phyloP scores from a whole-genome alignment of 1,140 invertebrate species.

The Patella vulgata region DNA sequence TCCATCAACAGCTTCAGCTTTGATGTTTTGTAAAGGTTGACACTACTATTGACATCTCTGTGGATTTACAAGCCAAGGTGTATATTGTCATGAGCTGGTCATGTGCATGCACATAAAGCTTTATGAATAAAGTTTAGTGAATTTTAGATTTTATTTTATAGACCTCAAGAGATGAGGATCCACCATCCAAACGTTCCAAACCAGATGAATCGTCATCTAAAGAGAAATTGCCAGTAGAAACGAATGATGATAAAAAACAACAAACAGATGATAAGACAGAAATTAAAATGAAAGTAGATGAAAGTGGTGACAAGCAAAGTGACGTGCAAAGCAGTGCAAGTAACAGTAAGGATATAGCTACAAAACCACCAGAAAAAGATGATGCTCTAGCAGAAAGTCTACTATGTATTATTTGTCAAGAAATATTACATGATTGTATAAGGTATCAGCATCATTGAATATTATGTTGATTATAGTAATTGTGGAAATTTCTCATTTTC shows the following conservation, averaged over 20 bases:
- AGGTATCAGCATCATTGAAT: slow-evolving; percentile 42
- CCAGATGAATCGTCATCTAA: too few species aligned
- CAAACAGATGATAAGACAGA: slow-evolving; percentile 3
- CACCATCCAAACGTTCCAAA: too few species aligned
- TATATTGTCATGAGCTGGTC: too few species aligned
- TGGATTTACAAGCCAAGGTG: too few species aligned
- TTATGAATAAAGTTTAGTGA: too few species aligned
- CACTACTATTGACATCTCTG: too few species aligned
- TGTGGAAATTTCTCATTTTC: background rate
- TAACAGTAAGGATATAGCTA: slow-evolving; percentile 8
- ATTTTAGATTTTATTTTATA: too few species aligned
- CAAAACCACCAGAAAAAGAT: slow-evolving; percentile 21
- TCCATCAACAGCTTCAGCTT: too few species aligned
- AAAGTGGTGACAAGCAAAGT: slow-evolving; percentile 3
- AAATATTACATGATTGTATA: slow-evolving; percentile 63
- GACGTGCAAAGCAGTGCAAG: slow-evolving; percentile 9
- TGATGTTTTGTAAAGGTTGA: too few species aligned
- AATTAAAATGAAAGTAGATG: slow-evolving; percentile 9
- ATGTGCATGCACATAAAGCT: too few species aligned
- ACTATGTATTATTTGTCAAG: slow-evolving; percentile 63
- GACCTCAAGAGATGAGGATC: too few species aligned
- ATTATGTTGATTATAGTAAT: background rate
- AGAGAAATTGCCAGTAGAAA: slow-evolving; percentile 2
- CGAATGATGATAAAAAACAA: slow-evolving; percentile 4
- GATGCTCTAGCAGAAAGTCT: slow-evolving; percentile 59